A percentile compares a stretch with the other conserved stretches of the same genome.
Evolutionary conservation across 2,113 vertebrate genomes (phyloP).

Genomic region (Paracanthobrama guichenoti): DNA sequence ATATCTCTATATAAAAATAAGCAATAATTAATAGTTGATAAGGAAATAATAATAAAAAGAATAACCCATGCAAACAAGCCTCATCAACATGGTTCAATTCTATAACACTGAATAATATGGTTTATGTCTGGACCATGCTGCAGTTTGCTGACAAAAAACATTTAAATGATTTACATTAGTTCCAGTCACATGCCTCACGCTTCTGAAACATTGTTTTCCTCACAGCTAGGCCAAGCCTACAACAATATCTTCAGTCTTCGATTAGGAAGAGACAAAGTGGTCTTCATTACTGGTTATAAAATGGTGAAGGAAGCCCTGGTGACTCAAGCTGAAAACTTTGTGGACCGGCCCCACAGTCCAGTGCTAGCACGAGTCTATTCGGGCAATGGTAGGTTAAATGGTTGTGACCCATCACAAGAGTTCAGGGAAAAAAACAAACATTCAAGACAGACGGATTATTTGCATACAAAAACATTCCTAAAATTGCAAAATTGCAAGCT

Average conservation of each 20-base stretch:
- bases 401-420: not conserved
- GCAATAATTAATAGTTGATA: not conserved
- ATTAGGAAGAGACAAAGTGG: constrained; percentile 57
- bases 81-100: not conserved
- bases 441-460: not conserved
- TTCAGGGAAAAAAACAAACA: not conserved
- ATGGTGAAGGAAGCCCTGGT: constrained; percentile 80
- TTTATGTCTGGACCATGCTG: not conserved
- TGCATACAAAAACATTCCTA: not conserved
- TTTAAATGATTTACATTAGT: constrained; percentile 15
- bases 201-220: constrained; percentile 39
- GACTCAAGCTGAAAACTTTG: constrained; percentile 77
- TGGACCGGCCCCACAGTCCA: constrained; percentile 71
- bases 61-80: too few species aligned
- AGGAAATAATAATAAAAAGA: too few species aligned
- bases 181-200: constrained; percentile 61
- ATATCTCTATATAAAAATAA: not conserved
- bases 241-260: constrained; percentile 74
- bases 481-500: not conserved
- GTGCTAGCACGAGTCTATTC: constrained; percentile 65
- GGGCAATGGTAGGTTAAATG: constrained; percentile 59
- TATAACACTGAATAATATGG: not conserved
- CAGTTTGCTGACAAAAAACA: not conserved
- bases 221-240: constrained; percentile 75
- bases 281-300: constrained; percentile 74